These are phyloP conservation scores for Stratiomys singularior DNA, from an alignment of 2,888 invertebrate species.

Conservation along the genomic window DNA sequence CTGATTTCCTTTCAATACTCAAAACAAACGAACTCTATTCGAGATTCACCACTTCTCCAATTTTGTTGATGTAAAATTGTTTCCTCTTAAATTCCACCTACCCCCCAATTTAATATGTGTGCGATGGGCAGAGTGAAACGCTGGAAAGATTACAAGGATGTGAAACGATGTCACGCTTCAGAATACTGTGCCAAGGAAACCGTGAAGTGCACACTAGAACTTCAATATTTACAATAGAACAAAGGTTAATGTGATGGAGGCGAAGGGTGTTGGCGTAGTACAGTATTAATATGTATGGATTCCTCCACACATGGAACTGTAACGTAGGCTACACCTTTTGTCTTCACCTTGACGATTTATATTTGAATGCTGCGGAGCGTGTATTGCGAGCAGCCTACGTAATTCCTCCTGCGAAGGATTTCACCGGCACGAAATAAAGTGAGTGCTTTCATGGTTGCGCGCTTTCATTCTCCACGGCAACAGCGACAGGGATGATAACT, in stretches of 20 bases:
- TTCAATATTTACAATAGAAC: conserved; percentile 29
- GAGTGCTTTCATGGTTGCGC: neutral
- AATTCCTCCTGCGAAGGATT: neutral
- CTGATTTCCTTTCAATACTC: no score
- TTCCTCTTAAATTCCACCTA: no score
- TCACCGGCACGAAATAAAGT: neutral
- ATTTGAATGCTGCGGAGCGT: conserved; percentile 32
- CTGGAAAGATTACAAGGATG: conserved; percentile 33
- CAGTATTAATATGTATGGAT: conserved; percentile 16
- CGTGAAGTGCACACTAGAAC: conserved; percentile 44
- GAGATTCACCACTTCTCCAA: neutral
- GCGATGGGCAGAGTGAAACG: neutral
- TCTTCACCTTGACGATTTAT: conserved; percentile 43
- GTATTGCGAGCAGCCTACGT: neutral
- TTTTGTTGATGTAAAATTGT: no score
- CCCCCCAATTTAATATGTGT: no score
- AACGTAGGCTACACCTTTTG: conserved; percentile 21
- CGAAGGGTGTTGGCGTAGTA: neutral
- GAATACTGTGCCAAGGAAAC: conserved; percentile 41
- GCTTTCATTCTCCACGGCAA: neutral
- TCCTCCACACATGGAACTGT: neutral
- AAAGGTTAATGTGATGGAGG: conserved; percentile 5
- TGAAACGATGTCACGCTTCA: conserved; percentile 42
- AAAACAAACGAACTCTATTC: no score
- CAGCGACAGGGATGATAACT: neutral